Evolutionary conservation across 2,113 vertebrate species (phyloP), one percentile per base, ranked within the genome.

Genomic region (Lathamus discolor): DNA sequence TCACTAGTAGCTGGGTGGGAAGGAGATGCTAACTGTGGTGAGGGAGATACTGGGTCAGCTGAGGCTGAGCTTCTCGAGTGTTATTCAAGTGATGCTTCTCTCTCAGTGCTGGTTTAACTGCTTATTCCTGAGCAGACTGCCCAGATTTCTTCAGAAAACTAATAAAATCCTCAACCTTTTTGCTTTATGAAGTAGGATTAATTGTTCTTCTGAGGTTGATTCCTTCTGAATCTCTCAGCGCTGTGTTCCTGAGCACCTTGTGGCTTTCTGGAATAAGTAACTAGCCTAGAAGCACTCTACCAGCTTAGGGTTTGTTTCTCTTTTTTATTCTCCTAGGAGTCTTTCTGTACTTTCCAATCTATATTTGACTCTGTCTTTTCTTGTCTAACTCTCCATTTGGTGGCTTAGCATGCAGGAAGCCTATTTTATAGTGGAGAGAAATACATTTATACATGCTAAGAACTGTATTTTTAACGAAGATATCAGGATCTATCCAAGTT

Each of bases 351-450:
- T 78, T 94, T 63, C 6, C 76, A 88, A 23, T 87, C 86, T 97
- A 79, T 95, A 91, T 96, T 95, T 95, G 89, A 91, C 91, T 91
- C 82, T 90, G 57, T 86, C 89, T 94, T 79, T 91, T 85, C 89
- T 95, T 76, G 57, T 91, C 82, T 95, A 59, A 76, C 39, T 96
- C 91, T 95, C 84, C 87, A 75, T 92, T 93, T 95, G 89, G 89
- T 95, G 87, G 27, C 79, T 92, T 79, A 85, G 84, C 93, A 95
- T 94, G 79, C 28, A 2, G 89, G 70, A 67, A 95, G 89, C 33
- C 62, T 68, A 18, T 91, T 89, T 94, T 66, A 66, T 44, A 89
- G 62, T 37, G 78, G 78, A 91, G 90, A 90, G 70, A 87, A 95
- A 88, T 85, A 67, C 90, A 92, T 85, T 95, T 66, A 52, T 92